phyloP scores from a whole-genome alignment of 2,113 vertebrate species.

The Pangasianodon hypophthalmus region DNA sequence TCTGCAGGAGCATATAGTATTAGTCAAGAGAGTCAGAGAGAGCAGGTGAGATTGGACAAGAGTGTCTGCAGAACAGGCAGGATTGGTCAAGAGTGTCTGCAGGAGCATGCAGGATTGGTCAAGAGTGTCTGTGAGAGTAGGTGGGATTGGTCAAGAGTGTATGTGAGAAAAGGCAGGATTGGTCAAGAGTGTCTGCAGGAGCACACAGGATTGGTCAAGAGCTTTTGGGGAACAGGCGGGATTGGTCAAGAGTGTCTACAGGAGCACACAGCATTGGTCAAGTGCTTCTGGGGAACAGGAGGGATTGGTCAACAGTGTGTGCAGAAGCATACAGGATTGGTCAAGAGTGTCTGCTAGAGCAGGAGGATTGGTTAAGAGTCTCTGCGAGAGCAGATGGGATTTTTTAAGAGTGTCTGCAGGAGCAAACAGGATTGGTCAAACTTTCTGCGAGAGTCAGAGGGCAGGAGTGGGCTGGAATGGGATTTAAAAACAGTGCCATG shows the following conservation, averaged over 20 bases:
- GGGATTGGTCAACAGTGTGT: neutral
- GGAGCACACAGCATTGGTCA: neutral
- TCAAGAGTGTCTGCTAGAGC: neutral
- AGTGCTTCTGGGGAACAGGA: too few relatives aligned
- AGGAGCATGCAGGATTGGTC: neutral
- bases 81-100: neutral
- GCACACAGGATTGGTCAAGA: neutral
- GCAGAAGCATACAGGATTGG: neutral
- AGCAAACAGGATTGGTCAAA: neutral
- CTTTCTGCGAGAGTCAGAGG: neutral
- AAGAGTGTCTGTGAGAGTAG: neutral
- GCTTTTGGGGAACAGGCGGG: neutral
- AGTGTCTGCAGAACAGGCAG: neutral
- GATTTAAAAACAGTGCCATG: neutral
- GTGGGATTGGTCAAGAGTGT: neutral
- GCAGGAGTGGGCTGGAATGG: neutral
- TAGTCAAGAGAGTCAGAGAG: neutral
- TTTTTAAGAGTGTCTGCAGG: neutral
- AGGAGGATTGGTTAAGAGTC: neutral
- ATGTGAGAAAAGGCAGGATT: neutral
- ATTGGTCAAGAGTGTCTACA: neutral
- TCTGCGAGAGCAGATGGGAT: neutral
- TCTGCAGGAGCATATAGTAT: neutral
- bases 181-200: neutral
- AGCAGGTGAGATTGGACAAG: neutral